Evolutionary conservation across 2,888 invertebrate genomes (phyloP), one percentile per base, ranked within the genome.

Genomic region (Operophtera brumata): DNA sequence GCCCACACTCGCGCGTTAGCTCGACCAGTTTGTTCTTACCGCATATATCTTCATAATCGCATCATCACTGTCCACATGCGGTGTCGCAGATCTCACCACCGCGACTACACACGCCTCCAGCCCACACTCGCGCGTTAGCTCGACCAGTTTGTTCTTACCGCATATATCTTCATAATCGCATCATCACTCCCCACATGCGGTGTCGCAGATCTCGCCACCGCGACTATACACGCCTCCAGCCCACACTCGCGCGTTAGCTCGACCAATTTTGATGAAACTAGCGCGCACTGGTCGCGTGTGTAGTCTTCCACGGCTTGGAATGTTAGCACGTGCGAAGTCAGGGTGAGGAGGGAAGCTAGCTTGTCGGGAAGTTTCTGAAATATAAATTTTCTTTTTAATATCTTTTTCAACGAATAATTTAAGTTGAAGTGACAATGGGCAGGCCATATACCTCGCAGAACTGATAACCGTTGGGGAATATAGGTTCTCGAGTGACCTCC

Each of bases 361-460:
- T 47, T 55, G 0, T 55, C 54, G 1, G 54, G 54, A 4, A 55
- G 12, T 46, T 34, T 55, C 54, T 55, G 46, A 13, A 55, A 55
- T 2, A 6, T 13, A 30, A 12, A n/a, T n/a, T n/a, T n/a, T n/a
- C n/a, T n/a, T n/a, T n/a, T n/a, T n/a, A n/a, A n/a, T n/a, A n/a
- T n/a, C n/a, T n/a, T n/a, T n/a, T n/a, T n/a, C n/a, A n/a, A n/a
- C n/a, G n/a, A n/a, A n/a, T n/a, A n/a, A n/a, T n/a, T n/a, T n/a
- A n/a, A n/a, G n/a, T n/a, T n/a, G n/a, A n/a, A n/a, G n/a, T n/a
- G n/a, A n/a, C n/a, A n/a, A n/a, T n/a, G n/a, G n/a, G n/a, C n/a
- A n/a, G n/a, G n/a, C n/a, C n/a, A n/a, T n/a, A n/a, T n/a, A n/a
- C n/a, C n/a, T n/a, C n/a, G n/a, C n/a, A n/a, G n/a, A n/a, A n/a